phyloP scores from a whole-genome alignment of 2,888 invertebrate genomes.

The Dendrolimus pini region DNA sequence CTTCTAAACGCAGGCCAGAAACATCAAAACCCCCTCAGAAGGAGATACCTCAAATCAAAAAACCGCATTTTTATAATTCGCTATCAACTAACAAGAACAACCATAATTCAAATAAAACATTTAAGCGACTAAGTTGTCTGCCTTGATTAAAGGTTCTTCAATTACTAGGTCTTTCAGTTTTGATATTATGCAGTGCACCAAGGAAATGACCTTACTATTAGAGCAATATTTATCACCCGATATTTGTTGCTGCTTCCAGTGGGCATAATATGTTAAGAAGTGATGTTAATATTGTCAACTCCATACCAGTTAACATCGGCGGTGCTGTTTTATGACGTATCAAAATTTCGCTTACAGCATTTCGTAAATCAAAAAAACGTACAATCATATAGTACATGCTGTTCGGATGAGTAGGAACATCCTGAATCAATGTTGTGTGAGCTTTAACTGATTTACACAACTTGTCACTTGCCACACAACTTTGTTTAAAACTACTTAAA shows the following conservation, averaged over 20 bases:
- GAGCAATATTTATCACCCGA: conserved; percentile 30
- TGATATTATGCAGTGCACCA: conserved; percentile 16
- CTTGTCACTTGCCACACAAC: conserved; percentile 19
- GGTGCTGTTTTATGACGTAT: conserved; percentile 23
- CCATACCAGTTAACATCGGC: conserved; percentile 26
- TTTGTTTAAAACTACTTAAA: conserved; percentile 22
- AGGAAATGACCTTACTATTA: conserved; percentile 22
- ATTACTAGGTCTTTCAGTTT: conserved; percentile 12
- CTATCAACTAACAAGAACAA: too few relatives aligned
- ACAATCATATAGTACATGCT: conserved; percentile 25
- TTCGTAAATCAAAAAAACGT: conserved; percentile 27
- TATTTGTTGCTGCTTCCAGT: conserved; percentile 30
- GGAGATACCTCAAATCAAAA: too few relatives aligned
- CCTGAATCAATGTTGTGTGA: conserved; percentile 20
- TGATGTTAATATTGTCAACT: conserved; percentile 20
- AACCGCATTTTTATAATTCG: too few relatives aligned
- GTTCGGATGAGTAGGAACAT: conserved; percentile 22
- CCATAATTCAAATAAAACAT: too few relatives aligned
- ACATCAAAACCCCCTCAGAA: too few relatives aligned
- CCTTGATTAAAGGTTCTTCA: conserved; percentile 15
- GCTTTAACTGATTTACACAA: conserved; percentile 18
- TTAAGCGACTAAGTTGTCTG: too few relatives aligned
- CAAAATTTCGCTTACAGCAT: conserved; percentile 22
- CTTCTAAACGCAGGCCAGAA: too few relatives aligned
- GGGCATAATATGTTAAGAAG: conserved; percentile 23